phyloP scores from a whole-genome alignment of 1,140 invertebrate genomes.

The Leptinotarsa undecemlineata region DNA sequence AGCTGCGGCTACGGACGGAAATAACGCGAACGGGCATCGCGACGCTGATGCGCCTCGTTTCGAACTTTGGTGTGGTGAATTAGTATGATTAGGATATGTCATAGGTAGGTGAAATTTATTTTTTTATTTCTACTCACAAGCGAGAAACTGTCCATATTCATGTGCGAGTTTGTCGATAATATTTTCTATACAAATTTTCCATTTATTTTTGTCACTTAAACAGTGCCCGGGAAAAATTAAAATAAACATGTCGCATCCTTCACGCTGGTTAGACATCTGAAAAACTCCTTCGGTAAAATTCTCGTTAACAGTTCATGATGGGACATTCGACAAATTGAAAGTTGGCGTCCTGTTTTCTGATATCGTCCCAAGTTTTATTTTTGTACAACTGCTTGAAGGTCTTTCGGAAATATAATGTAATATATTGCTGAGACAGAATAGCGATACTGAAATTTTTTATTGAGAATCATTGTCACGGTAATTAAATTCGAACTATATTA shows the following conservation, averaged over 20 bases:
- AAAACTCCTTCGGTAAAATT: background rate
- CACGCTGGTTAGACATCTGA: background rate
- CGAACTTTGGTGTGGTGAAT: conserved; percentile 37
- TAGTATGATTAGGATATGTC: conserved; percentile 44
- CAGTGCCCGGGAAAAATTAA: conserved; percentile 15
- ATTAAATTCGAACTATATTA: background rate
- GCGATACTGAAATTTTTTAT: background rate
- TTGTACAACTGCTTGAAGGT: conserved; percentile 21
- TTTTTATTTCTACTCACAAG: background rate
- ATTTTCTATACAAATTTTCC: background rate
- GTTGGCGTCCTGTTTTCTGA: background rate
- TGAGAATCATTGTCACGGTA: background rate
- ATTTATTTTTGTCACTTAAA: background rate
- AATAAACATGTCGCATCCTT: conserved; percentile 11
- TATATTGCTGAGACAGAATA: background rate
- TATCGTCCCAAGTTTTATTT: conserved; percentile 15
- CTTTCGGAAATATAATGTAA: conserved; percentile 18
- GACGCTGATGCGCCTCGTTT: conserved; percentile 42
- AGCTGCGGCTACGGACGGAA: conserved; percentile 48
- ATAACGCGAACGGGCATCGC: conserved; percentile 45
- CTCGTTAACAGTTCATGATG: conserved; percentile 3
- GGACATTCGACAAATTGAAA: background rate
- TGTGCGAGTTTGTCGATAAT: background rate
- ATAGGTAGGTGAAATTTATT: conserved; percentile 45
- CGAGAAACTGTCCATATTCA: no score